phyloP scores from a whole-genome alignment of 2,113 vertebrate species.

The Lagopus muta region DNA sequence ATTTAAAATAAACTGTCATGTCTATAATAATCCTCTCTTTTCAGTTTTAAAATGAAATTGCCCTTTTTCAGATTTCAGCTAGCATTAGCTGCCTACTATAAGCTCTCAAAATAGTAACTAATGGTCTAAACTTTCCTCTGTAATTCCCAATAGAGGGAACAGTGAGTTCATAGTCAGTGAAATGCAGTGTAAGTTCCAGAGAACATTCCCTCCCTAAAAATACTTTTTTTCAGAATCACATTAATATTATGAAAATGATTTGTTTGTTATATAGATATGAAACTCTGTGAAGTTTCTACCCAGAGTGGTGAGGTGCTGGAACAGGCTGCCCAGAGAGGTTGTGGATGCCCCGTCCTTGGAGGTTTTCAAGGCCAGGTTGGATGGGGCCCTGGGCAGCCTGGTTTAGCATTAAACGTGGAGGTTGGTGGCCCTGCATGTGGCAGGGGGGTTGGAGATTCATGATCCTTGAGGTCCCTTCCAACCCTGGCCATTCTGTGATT shows the following conservation, averaged over 20 bases:
- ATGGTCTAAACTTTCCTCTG: background rate
- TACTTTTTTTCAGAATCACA: background rate
- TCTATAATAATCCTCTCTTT: background rate
- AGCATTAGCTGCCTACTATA: background rate
- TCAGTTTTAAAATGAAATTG: background rate
- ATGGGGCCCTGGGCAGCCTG: no score
- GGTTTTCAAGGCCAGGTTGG: no score
- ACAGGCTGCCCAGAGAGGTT: no score
- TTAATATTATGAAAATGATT: background rate
- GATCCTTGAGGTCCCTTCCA: no score
- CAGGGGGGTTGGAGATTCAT: no score
- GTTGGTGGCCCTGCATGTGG: no score
- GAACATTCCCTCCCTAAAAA: background rate
- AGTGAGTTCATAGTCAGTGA: background rate
- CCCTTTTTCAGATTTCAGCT: background rate
- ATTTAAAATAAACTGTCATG: background rate
- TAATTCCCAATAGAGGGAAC: background rate
- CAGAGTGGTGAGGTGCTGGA: no score
- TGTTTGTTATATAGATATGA: background rate
- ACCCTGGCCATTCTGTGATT: no score
- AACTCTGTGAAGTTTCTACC: background rate
- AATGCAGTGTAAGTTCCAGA: background rate
- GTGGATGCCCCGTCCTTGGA: no score
- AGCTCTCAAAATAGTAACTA: background rate
- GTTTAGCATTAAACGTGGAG: no score